A percentile compares a stretch with the other conserved stretches of the same genome.
Evolutionary conservation across 2,113 vertebrate genomes (phyloP).

Genomic region (Erinaceus europaeus): DNA sequence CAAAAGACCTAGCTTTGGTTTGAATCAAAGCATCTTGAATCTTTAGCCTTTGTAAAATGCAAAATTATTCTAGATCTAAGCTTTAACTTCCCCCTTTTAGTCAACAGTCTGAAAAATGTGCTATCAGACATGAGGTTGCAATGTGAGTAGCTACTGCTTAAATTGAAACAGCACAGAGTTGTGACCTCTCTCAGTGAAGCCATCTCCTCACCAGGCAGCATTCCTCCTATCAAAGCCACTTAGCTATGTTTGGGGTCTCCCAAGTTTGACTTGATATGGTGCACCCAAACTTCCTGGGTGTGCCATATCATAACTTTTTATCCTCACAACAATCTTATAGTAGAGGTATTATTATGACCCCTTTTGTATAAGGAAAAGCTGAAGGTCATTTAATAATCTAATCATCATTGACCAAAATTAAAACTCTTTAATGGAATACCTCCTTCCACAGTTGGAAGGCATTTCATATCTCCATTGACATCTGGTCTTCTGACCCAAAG

Average conservation of each 20-base stretch:
- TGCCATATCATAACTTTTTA: neutral
- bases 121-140: neutral
- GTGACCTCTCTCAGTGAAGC: neutral
- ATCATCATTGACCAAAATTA: neutral
- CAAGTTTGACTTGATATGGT: neutral
- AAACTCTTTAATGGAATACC: neutral
- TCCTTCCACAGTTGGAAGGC: neutral
- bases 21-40: neutral
- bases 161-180: neutral
- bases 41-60: neutral
- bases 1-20: fast-evolving
- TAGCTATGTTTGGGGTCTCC: neutral
- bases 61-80: neutral
- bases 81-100: neutral
- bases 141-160: neutral
- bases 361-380: neutral
- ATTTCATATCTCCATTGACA: neutral
- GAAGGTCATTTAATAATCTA: neutral
- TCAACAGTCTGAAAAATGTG: neutral
- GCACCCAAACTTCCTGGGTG: neutral
- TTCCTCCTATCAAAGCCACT: neutral
- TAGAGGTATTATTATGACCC: neutral
- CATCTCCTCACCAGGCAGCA: neutral
- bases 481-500: neutral
- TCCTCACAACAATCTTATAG: neutral